Evolutionary conservation across 2,888 invertebrate genomes (phyloP).

Genomic region (Drosophila setosimentum): DNA sequence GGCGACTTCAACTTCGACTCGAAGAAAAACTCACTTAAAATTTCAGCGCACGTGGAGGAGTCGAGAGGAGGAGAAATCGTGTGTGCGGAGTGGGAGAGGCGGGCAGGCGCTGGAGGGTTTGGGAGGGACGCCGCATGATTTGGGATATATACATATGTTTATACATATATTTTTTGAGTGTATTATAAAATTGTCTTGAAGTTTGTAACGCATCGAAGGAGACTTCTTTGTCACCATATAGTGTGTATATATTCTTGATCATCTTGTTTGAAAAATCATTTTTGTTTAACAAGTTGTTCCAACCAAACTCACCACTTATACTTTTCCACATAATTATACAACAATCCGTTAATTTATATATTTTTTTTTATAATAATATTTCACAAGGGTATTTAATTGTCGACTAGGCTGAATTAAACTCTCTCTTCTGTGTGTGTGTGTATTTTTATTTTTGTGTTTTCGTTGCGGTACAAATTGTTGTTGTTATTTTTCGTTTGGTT

Average conservation of each 20-base stretch:
- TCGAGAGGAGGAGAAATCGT: constrained; percentile 19
- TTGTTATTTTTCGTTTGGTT: constrained; percentile 41
- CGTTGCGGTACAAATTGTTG: constrained; percentile 17
- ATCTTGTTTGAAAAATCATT: not conserved
- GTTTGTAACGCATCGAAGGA: not conserved
- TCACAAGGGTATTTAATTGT: not conserved
- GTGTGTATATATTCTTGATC: not conserved
- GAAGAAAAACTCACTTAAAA: constrained; percentile 78
- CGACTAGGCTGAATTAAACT: not conserved
- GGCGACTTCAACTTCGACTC: constrained; percentile 39
- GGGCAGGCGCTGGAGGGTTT: constrained; percentile 21
- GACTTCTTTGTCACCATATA: accelerated
- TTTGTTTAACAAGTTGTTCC: not conserved
- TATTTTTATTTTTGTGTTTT: constrained; percentile 12
- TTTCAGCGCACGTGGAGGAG: constrained; percentile 73
- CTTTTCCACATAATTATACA: too few species aligned
- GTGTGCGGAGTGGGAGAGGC: not conserved
- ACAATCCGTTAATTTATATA: too few species aligned
- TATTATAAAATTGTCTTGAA: not conserved
- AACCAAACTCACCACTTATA: not conserved
- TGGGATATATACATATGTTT: not conserved
- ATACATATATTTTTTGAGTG: not conserved
- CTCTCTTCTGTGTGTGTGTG: not conserved
- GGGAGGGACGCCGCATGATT: not conserved
- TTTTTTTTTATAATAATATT: not conserved